Base-by-base conservation (phyloP, 2,113 vertebrate species). In the Piprites chloris region DNA sequence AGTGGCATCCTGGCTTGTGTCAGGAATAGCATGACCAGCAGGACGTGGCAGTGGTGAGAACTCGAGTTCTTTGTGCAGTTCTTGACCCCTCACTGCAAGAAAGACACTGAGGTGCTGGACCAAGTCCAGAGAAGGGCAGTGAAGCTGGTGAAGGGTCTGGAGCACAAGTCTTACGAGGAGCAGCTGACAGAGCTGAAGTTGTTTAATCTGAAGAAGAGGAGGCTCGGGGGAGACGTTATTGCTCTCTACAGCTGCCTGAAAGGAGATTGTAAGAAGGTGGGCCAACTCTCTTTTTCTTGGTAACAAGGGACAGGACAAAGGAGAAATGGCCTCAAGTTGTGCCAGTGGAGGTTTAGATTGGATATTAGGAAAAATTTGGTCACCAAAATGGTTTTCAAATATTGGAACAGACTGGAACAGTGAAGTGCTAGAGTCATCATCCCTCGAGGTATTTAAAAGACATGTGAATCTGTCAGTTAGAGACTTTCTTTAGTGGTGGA, bases 61-160 rank as follows among this genome's bases (percentile, higher is more conserved):
- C 12, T 28, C 0, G 0, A 59, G 22, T 41, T 0, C n/a, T 32
- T 8, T 39, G 33, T 35, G 14, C 20, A 6, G 14, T 47, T 73
- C n/a, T 66, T 13, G 1, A 17, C 9, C 20, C 5, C 11, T 52
- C 37, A 39, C 11, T 46, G 7, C 13, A 42, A 8, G 28, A 74
- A 37, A 8, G 46, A 26, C 7, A 39, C 2, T 21, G 39, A 39
- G 9, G 4, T 2, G 33, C n/a, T 73, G 52, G 14, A 66, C 9
- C 1, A 0, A 0, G 3, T 35, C n/a, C 18, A 35, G 26, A 65
- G 56, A 50, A 58, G 1, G 14, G 11, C 3, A 4, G 2, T 2
- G 9, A 10, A 65, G 28, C 15, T 65, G 65, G 27, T 24, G 19
- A 21, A 44, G 37, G 7, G 5, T 44, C 11, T 71, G 37, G 49